Evolutionary conservation across 2,113 vertebrate species (phyloP).

Genomic region (Craseonycteris thonglongyai): DNA sequence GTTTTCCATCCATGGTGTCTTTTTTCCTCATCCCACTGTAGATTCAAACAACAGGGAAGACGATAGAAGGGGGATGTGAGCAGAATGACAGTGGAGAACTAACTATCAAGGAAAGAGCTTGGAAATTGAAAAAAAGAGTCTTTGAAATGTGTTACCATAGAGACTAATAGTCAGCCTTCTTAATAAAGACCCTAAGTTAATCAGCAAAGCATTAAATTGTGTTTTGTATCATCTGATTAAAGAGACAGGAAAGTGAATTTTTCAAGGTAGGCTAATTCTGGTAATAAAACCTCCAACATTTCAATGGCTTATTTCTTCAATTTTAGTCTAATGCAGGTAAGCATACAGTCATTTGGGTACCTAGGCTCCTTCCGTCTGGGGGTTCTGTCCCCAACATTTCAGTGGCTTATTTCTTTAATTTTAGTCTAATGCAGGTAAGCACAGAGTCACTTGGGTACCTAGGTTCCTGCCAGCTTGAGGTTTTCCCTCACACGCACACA

Average conservation of each 20-base stretch:
- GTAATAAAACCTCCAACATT: conserved; percentile 14
- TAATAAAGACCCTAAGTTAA: conserved; percentile 69
- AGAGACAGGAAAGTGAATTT: conserved; percentile 57
- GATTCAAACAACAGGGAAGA: not conserved
- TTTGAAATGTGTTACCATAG: conserved; percentile 68
- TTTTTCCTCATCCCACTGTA: not conserved
- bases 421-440: not conserved
- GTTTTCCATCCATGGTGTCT: not conserved
- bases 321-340: not conserved
- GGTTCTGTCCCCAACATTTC: not conserved
- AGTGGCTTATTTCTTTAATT: not conserved
- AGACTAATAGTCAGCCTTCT: conserved; percentile 66
- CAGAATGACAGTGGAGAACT: conserved; percentile 15
- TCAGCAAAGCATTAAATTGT: conserved; percentile 65
- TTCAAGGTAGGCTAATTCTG: conserved; percentile 53
- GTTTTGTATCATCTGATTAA: conserved; percentile 66
- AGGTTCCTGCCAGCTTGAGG: not conserved
- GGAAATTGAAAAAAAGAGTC: conserved; percentile 32
- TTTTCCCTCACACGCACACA: not conserved
- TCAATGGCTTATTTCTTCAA: not conserved
- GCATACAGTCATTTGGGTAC: not conserved
- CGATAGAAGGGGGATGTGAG: not conserved
- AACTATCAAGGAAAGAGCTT: conserved; percentile 42
- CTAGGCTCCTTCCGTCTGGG: not conserved
- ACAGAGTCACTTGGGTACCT: not conserved